These are phyloP conservation scores for Alosa sapidissima DNA, from an alignment of 2,797 vertebrate genomes.

Conservation along the genomic window DNA sequence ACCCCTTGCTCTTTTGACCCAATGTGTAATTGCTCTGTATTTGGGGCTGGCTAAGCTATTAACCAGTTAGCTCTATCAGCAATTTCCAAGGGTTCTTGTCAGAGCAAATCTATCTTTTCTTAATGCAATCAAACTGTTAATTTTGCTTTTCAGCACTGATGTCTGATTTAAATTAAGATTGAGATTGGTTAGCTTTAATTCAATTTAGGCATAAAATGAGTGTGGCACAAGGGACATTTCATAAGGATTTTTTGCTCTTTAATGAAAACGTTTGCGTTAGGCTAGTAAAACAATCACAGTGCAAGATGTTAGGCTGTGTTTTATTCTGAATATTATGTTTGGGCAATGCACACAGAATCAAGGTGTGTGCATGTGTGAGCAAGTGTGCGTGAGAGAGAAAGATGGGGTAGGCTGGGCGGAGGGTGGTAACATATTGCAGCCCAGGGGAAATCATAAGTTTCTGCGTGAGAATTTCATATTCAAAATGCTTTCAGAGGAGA, in stretches of 20 bases:
- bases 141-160: conserved; percentile 52
- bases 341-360: background rate
- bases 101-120: conserved; percentile 62
- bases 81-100: conserved; percentile 60
- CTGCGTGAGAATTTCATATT: conserved; percentile 18
- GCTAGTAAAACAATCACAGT: background rate
- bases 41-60: conserved; percentile 58
- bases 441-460: conserved; percentile 20
- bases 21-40: conserved; percentile 61
- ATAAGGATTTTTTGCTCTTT: background rate
- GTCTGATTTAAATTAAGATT: conserved; percentile 60
- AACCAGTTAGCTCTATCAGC: conserved; percentile 62
- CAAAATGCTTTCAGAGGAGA: background rate
- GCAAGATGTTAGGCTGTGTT: background rate
- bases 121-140: conserved; percentile 50
- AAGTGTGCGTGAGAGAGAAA: background rate
- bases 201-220: conserved; percentile 37
- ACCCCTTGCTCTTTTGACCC: conserved; percentile 63
- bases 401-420: background rate
- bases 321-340: background rate
- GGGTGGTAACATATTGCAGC: conserved; percentile 7
- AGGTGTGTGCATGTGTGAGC: background rate
- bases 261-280: background rate
- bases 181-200: conserved; percentile 23
- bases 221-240: background rate